Evolutionary conservation across 2,797 vertebrate species (phyloP).

Genomic region (Sebastes nivosus): DNA sequence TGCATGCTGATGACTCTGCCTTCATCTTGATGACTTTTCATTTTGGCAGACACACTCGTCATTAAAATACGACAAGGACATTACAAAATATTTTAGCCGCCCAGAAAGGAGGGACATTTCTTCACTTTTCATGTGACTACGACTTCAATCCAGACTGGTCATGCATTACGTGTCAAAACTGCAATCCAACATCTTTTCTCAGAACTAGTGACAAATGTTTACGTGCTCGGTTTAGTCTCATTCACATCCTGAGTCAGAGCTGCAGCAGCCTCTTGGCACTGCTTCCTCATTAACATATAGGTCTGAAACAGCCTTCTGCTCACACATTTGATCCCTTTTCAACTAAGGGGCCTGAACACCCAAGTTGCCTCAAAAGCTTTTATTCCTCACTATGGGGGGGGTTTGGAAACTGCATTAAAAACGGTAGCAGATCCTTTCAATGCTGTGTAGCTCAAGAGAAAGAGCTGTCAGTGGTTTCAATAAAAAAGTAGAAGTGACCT

Average conservation of each 20-base stretch:
- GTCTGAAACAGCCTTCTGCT: slow-evolving; percentile 56
- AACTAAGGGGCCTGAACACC: slow-evolving; percentile 53
- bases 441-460: slow-evolving; percentile 16
- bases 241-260: slow-evolving; percentile 33
- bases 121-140: neutral
- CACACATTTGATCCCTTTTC: slow-evolving; percentile 67
- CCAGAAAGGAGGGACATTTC: neutral
- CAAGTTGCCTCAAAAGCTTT: slow-evolving; percentile 62
- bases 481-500: slow-evolving; percentile 27
- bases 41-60: neutral
- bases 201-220: slow-evolving; percentile 19
- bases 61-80: neutral
- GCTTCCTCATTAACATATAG: slow-evolving; percentile 66
- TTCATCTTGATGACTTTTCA: neutral
- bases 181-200: slow-evolving; percentile 2
- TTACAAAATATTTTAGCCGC: neutral
- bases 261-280: slow-evolving; percentile 49
- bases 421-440: slow-evolving; percentile 29
- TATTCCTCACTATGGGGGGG: slow-evolving; percentile 47
- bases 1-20: neutral
- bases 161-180: neutral
- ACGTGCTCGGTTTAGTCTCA: neutral
- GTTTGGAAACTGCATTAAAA: slow-evolving; percentile 42
- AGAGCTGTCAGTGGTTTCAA: slow-evolving; percentile 21
- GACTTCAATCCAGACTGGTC: neutral